Percentiles rank a stretch among this genome's conserved stretches.
These are phyloP conservation scores for Anadara kagoshimensis DNA, from an alignment of 1,140 invertebrate species.

Conservation along the genomic window DNA sequence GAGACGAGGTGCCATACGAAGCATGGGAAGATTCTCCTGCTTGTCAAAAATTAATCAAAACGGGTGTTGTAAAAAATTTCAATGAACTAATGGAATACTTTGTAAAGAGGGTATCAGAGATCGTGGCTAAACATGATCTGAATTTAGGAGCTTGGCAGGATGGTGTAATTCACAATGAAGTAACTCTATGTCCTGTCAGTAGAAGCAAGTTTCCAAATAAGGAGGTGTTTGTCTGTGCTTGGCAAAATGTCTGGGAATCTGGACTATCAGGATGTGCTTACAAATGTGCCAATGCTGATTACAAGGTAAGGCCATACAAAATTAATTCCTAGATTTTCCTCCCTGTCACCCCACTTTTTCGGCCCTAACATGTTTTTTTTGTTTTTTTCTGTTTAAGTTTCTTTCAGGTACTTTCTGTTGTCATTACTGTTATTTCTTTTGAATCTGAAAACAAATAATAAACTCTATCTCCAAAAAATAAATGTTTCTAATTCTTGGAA, in stretches of 20 bases:
- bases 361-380: neutral
- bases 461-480: no score
- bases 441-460: no score
- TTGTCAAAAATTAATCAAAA: conserved; percentile 55
- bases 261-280: conserved; percentile 63
- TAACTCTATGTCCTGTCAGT: conserved; percentile 34
- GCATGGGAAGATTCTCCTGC: conserved; percentile 64
- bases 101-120: conserved; percentile 51
- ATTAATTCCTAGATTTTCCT: no score
- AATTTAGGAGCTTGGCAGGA: conserved; percentile 64
- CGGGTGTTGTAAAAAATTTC: conserved; percentile 42
- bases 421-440: no score
- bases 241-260: conserved; percentile 71
- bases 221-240: conserved; percentile 60
- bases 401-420: no score
- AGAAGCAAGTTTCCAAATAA: conserved; percentile 54
- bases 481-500: no score
- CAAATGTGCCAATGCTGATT: conserved; percentile 68
- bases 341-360: neutral
- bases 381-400: neutral
- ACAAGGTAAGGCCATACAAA: conserved; percentile 61
- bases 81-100: conserved; percentile 65
- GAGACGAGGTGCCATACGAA: conserved; percentile 68
- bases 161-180: conserved; percentile 56
- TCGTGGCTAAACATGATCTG: conserved; percentile 53